phyloP scores from a whole-genome alignment of 2,888 invertebrate genomes.

The Ennomos fuscantarius region DNA sequence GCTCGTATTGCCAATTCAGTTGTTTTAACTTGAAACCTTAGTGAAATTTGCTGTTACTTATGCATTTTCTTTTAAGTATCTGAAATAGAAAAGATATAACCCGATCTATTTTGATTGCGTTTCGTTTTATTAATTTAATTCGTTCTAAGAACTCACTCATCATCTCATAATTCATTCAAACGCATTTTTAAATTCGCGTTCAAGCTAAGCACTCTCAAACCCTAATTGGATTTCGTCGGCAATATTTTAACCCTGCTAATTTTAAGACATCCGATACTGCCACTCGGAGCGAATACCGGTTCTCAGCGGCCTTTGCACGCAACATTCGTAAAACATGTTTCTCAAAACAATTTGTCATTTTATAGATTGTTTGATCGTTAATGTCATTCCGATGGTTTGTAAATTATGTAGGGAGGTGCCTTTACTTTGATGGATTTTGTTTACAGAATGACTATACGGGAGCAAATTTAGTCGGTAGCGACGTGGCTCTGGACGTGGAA shows the following conservation, averaged over 20 bases:
- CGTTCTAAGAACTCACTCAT: conserved; percentile 8
- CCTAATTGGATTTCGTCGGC: conserved; percentile 38
- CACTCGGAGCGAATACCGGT: conserved; percentile 31
- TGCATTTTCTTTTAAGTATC: no score
- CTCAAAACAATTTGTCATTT: conserved; percentile 50
- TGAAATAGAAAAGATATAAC: no score
- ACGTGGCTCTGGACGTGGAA: conserved; percentile 20
- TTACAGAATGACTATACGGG: conserved; percentile 4
- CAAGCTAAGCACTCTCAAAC: conserved; percentile 24
- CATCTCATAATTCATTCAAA: conserved; percentile 16
- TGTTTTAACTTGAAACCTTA: neutral
- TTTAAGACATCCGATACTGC: conserved; percentile 35
- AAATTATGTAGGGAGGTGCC: conserved; percentile 12
- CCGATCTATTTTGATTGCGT: no score
- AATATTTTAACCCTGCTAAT: conserved; percentile 35
- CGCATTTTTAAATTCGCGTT: conserved; percentile 17
- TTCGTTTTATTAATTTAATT: no score
- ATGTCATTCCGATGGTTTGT: conserved; percentile 36
- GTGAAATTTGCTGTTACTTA: no score
- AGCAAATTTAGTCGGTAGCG: conserved; percentile 17
- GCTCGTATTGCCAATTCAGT: conserved; percentile 9
- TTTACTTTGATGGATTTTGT: conserved; percentile 1
- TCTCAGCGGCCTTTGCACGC: conserved; percentile 22
- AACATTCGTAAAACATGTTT: conserved; percentile 43
- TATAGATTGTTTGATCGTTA: conserved; percentile 40